Evolutionary conservation across 53 echinoderm and acorn worm species (phyloP).

Genomic region (Holothuria scabra): DNA sequence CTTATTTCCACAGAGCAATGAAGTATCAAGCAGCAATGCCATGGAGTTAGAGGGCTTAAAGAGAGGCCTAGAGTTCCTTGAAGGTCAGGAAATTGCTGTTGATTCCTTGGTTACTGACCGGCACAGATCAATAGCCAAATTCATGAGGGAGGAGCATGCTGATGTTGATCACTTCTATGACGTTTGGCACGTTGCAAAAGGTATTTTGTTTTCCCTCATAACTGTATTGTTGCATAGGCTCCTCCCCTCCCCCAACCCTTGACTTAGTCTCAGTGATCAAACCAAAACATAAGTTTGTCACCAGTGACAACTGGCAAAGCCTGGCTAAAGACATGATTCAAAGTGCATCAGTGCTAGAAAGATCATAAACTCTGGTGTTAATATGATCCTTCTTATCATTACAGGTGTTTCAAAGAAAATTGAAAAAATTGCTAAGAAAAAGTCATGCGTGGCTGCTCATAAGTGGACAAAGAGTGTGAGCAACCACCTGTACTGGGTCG

Average conservation of each 20-base stretch:
- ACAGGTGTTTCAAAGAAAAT: slow-evolving; percentile 5
- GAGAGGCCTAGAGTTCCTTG: slow-evolving; percentile 20
- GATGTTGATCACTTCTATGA: slow-evolving; percentile 55
- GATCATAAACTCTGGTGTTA: no score
- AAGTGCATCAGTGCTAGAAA: no score
- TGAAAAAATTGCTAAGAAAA: slow-evolving; percentile 1
- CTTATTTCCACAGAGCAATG: slow-evolving; percentile 58
- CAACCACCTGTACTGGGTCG: slow-evolving; percentile 71
- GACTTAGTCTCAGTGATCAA: no score
- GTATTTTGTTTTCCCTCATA: slow-evolving; percentile 5
- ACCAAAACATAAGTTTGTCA: no score
- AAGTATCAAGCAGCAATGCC: slow-evolving; percentile 55
- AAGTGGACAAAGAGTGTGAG: slow-evolving; percentile 48
- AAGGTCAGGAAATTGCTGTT: background rate
- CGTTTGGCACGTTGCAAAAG: slow-evolving; percentile 74
- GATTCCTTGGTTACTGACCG: slow-evolving; percentile 49
- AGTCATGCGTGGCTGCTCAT: background rate
- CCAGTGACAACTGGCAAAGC: no score
- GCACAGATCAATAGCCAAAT: slow-evolving; percentile 59
- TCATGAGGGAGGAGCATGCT: slow-evolving; percentile 40
- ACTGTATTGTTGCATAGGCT: no score
- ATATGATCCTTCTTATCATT: no score
- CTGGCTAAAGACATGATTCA: no score
- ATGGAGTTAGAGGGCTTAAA: slow-evolving; percentile 72
- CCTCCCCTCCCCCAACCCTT: no score